Evolutionary conservation across 1,140 invertebrate genomes (phyloP).

Genomic region (Dreissena rostriformis): DNA sequence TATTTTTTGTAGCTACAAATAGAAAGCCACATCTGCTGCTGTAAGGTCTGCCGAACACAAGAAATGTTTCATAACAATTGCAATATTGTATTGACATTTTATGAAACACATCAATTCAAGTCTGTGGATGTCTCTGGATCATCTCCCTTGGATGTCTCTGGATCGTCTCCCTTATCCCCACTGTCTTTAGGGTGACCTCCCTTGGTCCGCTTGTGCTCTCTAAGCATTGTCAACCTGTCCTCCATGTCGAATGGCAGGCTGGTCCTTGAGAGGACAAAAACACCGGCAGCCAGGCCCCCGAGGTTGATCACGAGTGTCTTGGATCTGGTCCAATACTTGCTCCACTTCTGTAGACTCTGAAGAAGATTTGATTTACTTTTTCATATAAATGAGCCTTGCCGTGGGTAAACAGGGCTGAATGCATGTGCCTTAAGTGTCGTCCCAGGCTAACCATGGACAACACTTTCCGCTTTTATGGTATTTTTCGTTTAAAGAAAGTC

Average conservation of each 20-base stretch:
- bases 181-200: neutral
- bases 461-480: too few relatives aligned
- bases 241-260: constrained; percentile 1
- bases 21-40: neutral
- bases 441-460: too few relatives aligned
- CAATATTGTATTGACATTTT: neutral
- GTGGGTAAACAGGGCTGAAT: too few relatives aligned
- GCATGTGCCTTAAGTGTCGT: too few relatives aligned
- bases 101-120: too few relatives aligned
- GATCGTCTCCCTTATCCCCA: neutral
- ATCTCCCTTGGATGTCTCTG: neutral
- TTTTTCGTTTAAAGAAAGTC: too few relatives aligned
- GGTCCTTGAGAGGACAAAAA: constrained; percentile 74
- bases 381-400: too few relatives aligned
- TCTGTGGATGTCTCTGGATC: neutral
- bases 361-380: constrained; percentile 13
- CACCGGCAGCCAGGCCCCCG: constrained; percentile 74
- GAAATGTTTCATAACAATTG: neutral
- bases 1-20: neutral
- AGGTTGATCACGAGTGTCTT: constrained; percentile 74
- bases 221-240: too few relatives aligned
- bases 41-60: neutral
- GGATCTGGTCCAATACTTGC: constrained; percentile 70
- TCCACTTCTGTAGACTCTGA: constrained; percentile 68
- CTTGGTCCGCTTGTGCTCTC: neutral